Evolutionary conservation across 2,113 vertebrate genomes (phyloP), one percentile per base, ranked within the genome.

Genomic region (Lagopus muta): DNA sequence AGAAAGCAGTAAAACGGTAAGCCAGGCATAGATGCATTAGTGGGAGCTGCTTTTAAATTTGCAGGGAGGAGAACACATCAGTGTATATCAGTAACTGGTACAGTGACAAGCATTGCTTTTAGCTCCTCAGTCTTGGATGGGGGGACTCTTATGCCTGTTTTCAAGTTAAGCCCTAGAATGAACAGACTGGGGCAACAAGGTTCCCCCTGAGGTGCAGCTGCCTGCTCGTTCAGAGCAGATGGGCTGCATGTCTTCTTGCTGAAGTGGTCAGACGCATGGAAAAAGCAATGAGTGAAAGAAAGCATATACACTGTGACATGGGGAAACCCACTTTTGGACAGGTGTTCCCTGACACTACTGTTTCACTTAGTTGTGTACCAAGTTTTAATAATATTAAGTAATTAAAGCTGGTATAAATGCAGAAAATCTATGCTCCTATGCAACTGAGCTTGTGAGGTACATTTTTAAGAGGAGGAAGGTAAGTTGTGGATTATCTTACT

Each of bases 1-100:
- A 99, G 90, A 99, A 99, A 96, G 99, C 99, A 92, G 98, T 99
- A 22, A 99, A 99, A 97, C 98, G 99, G 99, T 99, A 97, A 84
- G 93, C 13, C 43, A 55, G 76, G 55, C 62, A 34, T 4, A 11
- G 73, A 25, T 4, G 20, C 2, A 2, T 8, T 15, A 18, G 14
- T 13, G 58, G 32, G 10, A 32, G 45, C 62, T 16, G 71, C 30
- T 65, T 47, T n/a, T 15, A 2, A 11, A 80, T 34, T n/a, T 32
- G 18, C 2, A 19, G 32, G 48, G 50, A 57, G 80, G 74, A 28
- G 74, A 6, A 45, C 7, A 2, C 13, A 2, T 13, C 6, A 52
- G 21, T 61, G 40, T 54, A n/a, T 67, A 55, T 27, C 75, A 32
- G 11, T 28, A 50, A 21, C 30, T 18, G 32, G 10, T 38, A 34